Evolutionary conservation across 2,113 vertebrate species (phyloP).

Genomic region (Telmatochromis sp.): DNA sequence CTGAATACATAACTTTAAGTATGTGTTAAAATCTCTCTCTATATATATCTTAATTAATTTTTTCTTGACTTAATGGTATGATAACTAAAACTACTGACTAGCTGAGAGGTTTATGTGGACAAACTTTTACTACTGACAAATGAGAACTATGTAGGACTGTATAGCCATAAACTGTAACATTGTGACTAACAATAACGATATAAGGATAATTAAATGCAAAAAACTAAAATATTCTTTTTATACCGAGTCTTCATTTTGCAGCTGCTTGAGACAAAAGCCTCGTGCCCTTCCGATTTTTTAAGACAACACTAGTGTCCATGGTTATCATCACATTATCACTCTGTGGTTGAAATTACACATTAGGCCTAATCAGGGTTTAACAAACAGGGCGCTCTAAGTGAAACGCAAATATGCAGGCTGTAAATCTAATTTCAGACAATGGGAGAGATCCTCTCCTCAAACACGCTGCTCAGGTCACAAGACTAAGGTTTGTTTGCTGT

Average conservation of each 20-base stretch:
- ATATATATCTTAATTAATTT: neutral
- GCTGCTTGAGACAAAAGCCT: neutral
- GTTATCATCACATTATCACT: constrained; percentile 25
- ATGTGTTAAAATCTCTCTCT: neutral
- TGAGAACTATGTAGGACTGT: neutral
- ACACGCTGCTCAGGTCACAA: neutral
- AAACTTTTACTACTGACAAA: neutral
- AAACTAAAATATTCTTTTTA: neutral
- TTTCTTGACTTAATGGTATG: neutral
- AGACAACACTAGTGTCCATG: neutral
- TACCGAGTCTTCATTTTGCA: neutral
- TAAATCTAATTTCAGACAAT: constrained; percentile 13
- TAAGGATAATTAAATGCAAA: fast-evolving
- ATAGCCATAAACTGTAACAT: neutral
- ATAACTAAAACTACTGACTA: neutral
- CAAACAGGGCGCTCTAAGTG: constrained; percentile 12
- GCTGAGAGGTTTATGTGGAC: neutral
- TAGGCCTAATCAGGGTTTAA: neutral
- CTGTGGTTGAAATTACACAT: neutral
- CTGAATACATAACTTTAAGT: neutral
- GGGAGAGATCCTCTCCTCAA: neutral
- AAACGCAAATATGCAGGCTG: neutral
- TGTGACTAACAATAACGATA: neutral
- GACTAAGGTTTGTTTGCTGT: neutral
- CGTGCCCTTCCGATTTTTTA: neutral